Evolutionary conservation across 2,888 invertebrate species (phyloP).

Genomic region (Philhelius pedissequus): DNA sequence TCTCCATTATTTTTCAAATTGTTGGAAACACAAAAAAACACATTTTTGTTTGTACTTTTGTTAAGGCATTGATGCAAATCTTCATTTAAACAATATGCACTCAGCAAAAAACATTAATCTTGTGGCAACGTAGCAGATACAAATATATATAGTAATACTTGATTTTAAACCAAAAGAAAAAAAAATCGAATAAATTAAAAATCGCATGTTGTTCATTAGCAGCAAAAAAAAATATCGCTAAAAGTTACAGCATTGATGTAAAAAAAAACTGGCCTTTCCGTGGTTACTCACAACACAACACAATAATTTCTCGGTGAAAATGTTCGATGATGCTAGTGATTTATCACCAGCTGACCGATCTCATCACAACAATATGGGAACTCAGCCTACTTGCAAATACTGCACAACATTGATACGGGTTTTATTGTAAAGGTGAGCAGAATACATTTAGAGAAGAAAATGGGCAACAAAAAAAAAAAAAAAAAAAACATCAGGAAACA

Average conservation of each 20-base stretch:
- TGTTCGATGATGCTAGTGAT: conserved; percentile 35
- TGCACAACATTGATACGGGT: background rate
- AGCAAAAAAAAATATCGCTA: background rate
- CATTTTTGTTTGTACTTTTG: background rate
- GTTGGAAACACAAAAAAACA: conserved; percentile 26
- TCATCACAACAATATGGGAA: conserved; percentile 2
- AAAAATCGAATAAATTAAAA: conserved; percentile 9
- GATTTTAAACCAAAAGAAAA: conserved; percentile 7
- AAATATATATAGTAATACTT: background rate
- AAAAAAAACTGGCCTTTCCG: conserved; percentile 20
- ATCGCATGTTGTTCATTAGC: background rate
- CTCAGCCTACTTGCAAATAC: background rate
- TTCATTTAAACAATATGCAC: conserved; percentile 24
- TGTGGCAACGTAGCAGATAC: conserved; percentile 19
- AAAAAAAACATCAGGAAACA: background rate
- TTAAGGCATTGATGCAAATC: conserved; percentile 43
- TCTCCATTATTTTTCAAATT: background rate
- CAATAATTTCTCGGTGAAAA: conserved; percentile 3
- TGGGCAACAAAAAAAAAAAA: background rate
- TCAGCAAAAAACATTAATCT: conserved; percentile 41
- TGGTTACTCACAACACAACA: background rate
- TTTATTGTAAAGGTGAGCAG: background rate
- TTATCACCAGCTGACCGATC: conserved; percentile 21
- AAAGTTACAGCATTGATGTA: background rate
- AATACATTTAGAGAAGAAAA: background rate